phyloP scores from a whole-genome alignment of 2,888 invertebrate species.

The Isotomurus palustris region DNA sequence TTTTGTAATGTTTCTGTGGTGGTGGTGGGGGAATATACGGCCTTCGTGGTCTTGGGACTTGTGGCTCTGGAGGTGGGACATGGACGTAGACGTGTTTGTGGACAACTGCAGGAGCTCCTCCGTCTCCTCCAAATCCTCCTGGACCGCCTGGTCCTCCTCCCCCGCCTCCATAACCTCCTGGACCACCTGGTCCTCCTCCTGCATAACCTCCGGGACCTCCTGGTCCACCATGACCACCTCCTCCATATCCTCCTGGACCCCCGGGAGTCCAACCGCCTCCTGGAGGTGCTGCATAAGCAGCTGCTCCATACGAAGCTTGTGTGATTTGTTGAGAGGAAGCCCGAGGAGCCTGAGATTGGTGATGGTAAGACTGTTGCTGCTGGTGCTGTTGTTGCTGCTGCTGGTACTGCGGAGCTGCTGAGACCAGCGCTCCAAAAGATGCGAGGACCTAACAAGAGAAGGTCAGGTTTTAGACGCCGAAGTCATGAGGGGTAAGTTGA shows the following conservation, averaged over 20 bases:
- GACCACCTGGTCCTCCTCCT: constrained; percentile 12
- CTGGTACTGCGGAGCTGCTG: constrained; percentile 38
- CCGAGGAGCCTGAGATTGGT: constrained; percentile 10
- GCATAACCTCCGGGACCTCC: constrained; percentile 17
- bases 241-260: constrained; percentile 17
- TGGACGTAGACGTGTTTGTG: constrained; percentile 63
- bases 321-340: not conserved
- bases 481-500: too few relatives aligned
- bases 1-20: constrained; percentile 60
- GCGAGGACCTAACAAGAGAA: constrained; percentile 40
- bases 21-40: constrained; percentile 64
- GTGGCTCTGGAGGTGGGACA: constrained; percentile 81
- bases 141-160: constrained; percentile 2
- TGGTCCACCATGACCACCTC: constrained; percentile 13
- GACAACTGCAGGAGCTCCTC: constrained; percentile 67
- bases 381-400: constrained; percentile 23
- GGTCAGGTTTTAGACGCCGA: not conserved
- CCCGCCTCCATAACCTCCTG: constrained; percentile 10
- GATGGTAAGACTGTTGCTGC: not conserved
- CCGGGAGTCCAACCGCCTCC: constrained; percentile 21
- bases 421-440: constrained; percentile 46
- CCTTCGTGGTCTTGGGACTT: constrained; percentile 61
- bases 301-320: constrained; percentile 12
- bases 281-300: constrained; percentile 18
- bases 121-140: constrained; percentile 50